Evolutionary conservation across 2,888 invertebrate genomes (phyloP), one percentile per base, ranked within the genome.

Genomic region (Agrotis ipsilon): DNA sequence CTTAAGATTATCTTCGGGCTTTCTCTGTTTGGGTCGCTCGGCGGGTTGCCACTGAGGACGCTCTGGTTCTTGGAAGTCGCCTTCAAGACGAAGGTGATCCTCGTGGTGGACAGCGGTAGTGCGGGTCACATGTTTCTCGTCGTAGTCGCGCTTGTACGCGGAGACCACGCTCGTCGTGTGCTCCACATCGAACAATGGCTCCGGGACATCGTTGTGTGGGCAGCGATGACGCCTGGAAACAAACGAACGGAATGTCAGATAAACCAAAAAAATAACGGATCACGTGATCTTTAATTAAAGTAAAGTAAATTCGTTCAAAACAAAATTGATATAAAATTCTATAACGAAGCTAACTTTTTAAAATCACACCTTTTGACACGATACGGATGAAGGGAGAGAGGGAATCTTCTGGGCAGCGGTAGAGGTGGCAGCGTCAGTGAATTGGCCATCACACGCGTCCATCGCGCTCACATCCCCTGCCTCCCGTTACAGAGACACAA

Each of bases 211-310:
- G 89, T 97, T 97, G 94, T 98, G 98, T 84, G 98, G 97, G 94
- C 98, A 98, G 88, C 98, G 97, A 95, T 98, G 98, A 85, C 98
- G 98, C 92, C 98, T 98, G 93, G 0, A 84, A 86, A 67, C 27
- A 72, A 67, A 48, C 11, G 60, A 16, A 55, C 18, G 14, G 1
- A 54, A 65, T 24, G 3, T 75, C 16, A 78, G 27, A 43, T 24
- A n/a, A 11, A 19, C 3, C 45, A 32, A 11, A 49, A 2, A 39
- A 43, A 21, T 27, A 2, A 21, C 13, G 1, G 21, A 13, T 14
- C 18, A 19, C 24, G 27, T 5, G n/a, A 32, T n/a, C 13, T 32
- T 32, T 39, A 39, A 11, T 39, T 39, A 39, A 39, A 39, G 39
- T 39, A 39, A 39, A 39, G 39, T 9, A 32, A n/a, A 32, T 55